Conservation (phyloP, 2,113 vertebrate genomes). For the Sminthopsis crassicaudata region DNA sequence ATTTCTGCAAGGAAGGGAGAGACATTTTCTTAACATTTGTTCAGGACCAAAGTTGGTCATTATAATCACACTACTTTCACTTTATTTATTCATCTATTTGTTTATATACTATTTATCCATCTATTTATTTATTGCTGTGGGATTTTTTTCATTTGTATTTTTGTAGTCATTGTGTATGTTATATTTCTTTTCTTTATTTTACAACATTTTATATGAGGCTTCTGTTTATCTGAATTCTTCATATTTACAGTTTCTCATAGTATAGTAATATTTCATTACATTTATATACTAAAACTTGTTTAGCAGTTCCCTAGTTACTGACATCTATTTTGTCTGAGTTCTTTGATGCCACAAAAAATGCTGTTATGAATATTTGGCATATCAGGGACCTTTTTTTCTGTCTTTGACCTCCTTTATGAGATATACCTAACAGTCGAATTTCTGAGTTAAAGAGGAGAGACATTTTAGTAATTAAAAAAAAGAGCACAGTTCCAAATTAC, state of each 20-base stretch:
- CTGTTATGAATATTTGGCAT: background rate
- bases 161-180: background rate
- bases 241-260: background rate
- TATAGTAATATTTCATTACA: background rate
- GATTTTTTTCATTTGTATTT: background rate
- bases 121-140: background rate
- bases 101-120: too few species aligned
- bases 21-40: too few species aligned
- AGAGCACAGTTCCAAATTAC: background rate
- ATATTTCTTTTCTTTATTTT: background rate
- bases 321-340: background rate
- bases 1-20: background rate
- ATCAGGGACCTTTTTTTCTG: background rate
- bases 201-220: background rate
- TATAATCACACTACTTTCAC: too few species aligned
- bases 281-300: background rate
- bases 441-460: background rate
- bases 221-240: background rate
- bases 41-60: too few species aligned
- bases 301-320: background rate
- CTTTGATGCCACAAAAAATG: background rate
- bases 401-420: background rate
- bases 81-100: too few species aligned
- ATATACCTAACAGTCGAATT: background rate
- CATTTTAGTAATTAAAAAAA: background rate